phyloP scores from a whole-genome alignment of 2,797 vertebrate species.

The Enteromius treurensis region DNA sequence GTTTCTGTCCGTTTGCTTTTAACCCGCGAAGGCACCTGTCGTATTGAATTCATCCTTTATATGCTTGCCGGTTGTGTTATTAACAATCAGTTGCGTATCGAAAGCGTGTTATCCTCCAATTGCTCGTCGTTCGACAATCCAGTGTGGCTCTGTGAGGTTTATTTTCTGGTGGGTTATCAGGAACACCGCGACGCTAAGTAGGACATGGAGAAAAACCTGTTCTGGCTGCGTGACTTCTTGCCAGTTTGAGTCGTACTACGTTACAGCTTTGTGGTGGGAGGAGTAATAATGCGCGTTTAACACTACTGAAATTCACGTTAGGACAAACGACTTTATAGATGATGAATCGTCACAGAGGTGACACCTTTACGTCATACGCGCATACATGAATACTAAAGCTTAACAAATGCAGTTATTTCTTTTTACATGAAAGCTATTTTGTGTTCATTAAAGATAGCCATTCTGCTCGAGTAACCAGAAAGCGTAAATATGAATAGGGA shows the following conservation, averaged over 20 bases:
- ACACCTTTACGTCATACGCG: neutral
- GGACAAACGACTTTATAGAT: neutral
- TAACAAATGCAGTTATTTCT: neutral
- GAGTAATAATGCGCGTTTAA: conserved; percentile 43
- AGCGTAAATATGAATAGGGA: no score
- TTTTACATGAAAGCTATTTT: neutral
- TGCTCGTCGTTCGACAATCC: neutral
- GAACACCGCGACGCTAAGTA: neutral
- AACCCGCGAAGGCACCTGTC: conserved; percentile 87
- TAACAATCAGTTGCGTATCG: neutral
- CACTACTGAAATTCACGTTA: neutral
- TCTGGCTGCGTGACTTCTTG: neutral
- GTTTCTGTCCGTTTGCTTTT: conserved; percentile 84
- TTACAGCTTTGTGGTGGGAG: conserved; percentile 46
- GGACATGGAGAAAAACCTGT: neutral
- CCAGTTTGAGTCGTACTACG: neutral
- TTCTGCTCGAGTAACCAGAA: no score
- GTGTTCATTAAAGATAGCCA: neutral
- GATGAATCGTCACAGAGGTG: neutral
- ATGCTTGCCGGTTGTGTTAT: neutral
- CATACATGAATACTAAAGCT: neutral
- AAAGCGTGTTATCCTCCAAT: neutral
- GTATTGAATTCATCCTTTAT: conserved; percentile 89
- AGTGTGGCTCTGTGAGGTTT: neutral
- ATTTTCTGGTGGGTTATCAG: neutral